phyloP scores from a whole-genome alignment of 2,113 vertebrate genomes.

The Lophura nycthemera region DNA sequence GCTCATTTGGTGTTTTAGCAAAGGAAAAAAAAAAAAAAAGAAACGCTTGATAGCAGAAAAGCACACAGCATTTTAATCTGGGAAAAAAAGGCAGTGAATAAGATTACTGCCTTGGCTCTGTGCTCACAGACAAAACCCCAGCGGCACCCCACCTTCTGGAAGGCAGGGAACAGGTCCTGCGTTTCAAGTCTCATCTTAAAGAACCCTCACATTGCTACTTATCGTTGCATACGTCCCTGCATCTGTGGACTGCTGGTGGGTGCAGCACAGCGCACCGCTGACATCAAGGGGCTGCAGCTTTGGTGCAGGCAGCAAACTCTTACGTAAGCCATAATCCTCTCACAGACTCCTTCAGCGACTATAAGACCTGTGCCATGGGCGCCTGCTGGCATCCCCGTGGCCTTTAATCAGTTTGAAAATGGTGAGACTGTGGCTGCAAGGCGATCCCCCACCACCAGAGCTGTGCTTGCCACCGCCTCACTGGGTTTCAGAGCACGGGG shows the following conservation, averaged over 20 bases:
- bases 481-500: neutral
- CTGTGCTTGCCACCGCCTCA: rapidly evolving
- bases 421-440: neutral
- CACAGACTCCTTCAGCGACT: constrained; percentile 44
- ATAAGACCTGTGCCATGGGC: neutral
- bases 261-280: neutral
- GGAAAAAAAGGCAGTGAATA: neutral
- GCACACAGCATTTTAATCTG: neutral
- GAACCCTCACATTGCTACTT: neutral
- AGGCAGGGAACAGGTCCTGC: neutral
- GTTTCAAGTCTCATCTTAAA: neutral
- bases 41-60: neutral
- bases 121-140: neutral
- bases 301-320: constrained; percentile 58
- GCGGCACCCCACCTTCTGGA: neutral
- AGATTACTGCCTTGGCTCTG: neutral
- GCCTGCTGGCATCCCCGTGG: neutral
- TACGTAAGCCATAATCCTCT: constrained; percentile 61
- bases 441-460: rapidly evolving
- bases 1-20: neutral
- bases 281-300: neutral
- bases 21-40: neutral
- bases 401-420: neutral
- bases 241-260: neutral
- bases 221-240: neutral